phyloP scores from a whole-genome alignment of 1,140 invertebrate genomes.

The Drosophila orosa region DNA sequence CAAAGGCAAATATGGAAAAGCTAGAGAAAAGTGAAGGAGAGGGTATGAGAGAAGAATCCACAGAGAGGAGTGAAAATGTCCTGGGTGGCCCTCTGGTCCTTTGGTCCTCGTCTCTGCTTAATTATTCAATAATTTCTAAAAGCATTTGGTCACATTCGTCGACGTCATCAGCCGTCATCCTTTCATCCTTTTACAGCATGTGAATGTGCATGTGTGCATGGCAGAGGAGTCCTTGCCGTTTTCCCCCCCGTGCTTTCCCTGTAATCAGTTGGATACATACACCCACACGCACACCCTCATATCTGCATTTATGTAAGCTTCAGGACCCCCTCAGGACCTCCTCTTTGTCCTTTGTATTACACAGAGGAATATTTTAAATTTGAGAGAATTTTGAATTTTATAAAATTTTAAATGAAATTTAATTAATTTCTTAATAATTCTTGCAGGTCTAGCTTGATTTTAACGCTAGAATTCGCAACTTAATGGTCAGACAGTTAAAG shows the following conservation, averaged over 20 bases:
- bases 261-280: slow-evolving; percentile 76
- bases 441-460: not conserved
- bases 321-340: slow-evolving; percentile 4
- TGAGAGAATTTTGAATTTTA: not conserved
- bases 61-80: slow-evolving; percentile 5
- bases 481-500: not conserved
- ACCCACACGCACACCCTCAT: slow-evolving; percentile 16
- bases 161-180: slow-evolving; percentile 59
- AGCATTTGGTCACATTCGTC: slow-evolving; percentile 74
- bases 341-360: slow-evolving; percentile 1
- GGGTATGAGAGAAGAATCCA: not conserved
- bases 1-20: slow-evolving; percentile 64
- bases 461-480: not conserved
- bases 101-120: slow-evolving; percentile 49
- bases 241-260: slow-evolving; percentile 17
- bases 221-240: not conserved
- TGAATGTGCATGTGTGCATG: slow-evolving; percentile 20
- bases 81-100: slow-evolving; percentile 13
- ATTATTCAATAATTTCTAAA: slow-evolving; percentile 83
- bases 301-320: slow-evolving; percentile 33
- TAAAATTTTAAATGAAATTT: too few species aligned
- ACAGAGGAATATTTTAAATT: not conserved
- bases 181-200: slow-evolving; percentile 73
- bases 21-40: not conserved
- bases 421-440: not conserved